Conservation (phyloP, 2,113 vertebrate species). For the Epinephelus fuscoguttatus region DNA sequence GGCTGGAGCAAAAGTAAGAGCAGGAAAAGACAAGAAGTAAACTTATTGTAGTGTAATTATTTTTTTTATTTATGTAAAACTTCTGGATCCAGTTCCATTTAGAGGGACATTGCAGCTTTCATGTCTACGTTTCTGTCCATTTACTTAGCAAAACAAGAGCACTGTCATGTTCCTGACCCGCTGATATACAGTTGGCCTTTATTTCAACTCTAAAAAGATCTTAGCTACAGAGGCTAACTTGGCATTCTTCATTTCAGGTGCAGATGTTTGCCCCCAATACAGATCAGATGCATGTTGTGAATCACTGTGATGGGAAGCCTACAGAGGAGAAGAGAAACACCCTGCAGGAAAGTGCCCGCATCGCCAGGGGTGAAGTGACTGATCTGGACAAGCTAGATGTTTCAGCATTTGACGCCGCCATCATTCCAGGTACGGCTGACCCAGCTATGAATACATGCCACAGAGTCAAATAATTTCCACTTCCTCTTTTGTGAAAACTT, state of each 20-base stretch:
- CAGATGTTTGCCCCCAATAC: constrained; percentile 93
- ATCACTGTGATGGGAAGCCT: constrained; percentile 93
- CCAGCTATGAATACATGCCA: neutral
- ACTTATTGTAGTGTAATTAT: neutral
- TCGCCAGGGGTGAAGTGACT: constrained; percentile 91
- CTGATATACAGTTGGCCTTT: neutral
- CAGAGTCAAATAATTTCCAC: neutral
- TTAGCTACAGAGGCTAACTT: neutral
- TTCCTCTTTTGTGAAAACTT: neutral
- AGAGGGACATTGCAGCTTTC: neutral
- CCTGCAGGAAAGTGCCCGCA: constrained; percentile 93
- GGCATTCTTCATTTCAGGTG: constrained; percentile 76
- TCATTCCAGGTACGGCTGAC: constrained; percentile 89
- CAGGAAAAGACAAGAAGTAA: neutral
- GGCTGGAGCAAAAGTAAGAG: constrained; percentile 87
- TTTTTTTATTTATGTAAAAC: neutral
- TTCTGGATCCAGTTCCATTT: neutral
- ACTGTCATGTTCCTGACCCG: neutral
- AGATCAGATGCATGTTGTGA: constrained; percentile 94
- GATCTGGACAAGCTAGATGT: constrained; percentile 87
- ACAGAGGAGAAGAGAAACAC: constrained; percentile 91
- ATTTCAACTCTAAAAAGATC: neutral
- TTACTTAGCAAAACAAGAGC: neutral
- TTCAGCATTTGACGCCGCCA: constrained; percentile 88
- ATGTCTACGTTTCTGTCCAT: neutral